phyloP scores from a whole-genome alignment of 2,113 vertebrate species.

The Psilopogon haemacephalus region DNA sequence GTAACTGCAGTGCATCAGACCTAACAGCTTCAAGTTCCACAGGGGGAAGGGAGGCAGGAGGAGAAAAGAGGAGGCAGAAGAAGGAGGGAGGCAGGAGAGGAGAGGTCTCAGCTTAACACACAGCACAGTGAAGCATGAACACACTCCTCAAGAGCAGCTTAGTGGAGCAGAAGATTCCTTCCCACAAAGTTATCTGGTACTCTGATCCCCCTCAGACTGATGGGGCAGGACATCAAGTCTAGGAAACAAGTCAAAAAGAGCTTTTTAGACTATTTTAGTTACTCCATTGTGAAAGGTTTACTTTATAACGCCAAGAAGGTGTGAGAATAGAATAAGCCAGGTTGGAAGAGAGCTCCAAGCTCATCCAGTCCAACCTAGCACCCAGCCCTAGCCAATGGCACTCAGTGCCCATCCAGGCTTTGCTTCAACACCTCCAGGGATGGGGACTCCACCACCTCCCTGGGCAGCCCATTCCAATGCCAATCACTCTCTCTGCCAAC shows the following conservation, averaged over 20 bases:
- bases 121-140: accelerated
- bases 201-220: neutral
- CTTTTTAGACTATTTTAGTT: neutral
- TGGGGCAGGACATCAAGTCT: neutral
- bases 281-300: neutral
- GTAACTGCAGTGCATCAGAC: accelerated
- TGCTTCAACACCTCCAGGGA: no score
- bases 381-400: no score
- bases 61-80: no score
- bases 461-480: no score
- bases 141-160: accelerated
- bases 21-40: no score
- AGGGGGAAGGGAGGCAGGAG: neutral
- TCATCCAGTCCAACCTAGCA: no score
- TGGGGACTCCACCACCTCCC: no score
- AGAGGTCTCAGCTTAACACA: neutral
- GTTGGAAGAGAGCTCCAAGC: no score
- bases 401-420: no score
- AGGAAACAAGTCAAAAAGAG: accelerated
- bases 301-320: accelerated
- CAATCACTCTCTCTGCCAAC: no score
- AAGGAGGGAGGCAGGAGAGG: no score
- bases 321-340: no score
- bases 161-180: neutral
- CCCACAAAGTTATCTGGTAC: accelerated